Conservation (phyloP, 2,797 vertebrate genomes). For the Pseudotriccus pelzelni region DNA sequence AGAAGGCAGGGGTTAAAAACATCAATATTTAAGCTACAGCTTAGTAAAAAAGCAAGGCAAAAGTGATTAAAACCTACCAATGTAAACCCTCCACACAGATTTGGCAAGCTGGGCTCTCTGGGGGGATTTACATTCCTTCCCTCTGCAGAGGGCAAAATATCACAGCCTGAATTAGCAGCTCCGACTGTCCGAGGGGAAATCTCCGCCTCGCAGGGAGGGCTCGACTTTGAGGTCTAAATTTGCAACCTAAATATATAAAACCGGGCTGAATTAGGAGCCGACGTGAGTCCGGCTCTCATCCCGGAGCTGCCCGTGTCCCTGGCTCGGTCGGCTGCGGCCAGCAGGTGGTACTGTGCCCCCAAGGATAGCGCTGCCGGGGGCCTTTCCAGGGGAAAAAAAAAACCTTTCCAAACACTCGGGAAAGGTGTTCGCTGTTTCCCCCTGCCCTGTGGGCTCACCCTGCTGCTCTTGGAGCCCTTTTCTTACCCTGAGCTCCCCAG, state of each 20-base stretch:
- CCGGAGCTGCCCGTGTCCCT: accelerated
- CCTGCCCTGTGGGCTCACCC: too few species aligned
- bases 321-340: too few species aligned
- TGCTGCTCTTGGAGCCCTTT: background rate
- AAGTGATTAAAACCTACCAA: background rate
- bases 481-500: background rate
- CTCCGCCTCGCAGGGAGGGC: background rate
- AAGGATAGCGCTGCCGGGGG: background rate
- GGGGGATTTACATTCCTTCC: background rate
- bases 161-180: background rate
- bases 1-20: background rate
- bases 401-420: accelerated
- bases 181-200: background rate
- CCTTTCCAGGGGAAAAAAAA: background rate
- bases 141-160: background rate
- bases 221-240: background rate
- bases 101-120: background rate
- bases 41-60: background rate
- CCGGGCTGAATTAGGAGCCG: accelerated
- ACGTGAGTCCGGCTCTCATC: accelerated
- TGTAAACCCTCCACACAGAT: background rate
- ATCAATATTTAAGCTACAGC: background rate
- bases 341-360: conserved; percentile 56
- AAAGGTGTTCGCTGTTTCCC: background rate
- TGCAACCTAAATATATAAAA: background rate